Evolutionary conservation across 2,113 vertebrate species (phyloP).

Genomic region (Ceyx melanurus): DNA sequence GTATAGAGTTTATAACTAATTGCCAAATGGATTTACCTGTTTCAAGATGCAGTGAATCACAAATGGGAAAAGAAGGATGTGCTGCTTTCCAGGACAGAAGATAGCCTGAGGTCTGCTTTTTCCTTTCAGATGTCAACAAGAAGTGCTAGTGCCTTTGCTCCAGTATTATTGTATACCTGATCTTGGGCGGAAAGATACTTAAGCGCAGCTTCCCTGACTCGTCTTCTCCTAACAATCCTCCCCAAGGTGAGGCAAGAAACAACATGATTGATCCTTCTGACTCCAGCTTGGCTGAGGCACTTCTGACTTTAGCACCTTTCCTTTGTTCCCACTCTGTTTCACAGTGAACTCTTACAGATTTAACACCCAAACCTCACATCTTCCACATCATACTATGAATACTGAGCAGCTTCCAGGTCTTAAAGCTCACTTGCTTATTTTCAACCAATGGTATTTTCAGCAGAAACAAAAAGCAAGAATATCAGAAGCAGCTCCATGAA

Average conservation of each 20-base stretch:
- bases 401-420: not conserved
- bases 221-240: slow-evolving; percentile 26
- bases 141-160: slow-evolving; percentile 20
- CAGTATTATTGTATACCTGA: not conserved
- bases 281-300: slow-evolving; percentile 37
- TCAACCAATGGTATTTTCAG: not conserved
- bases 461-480: not conserved
- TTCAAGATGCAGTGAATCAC: not conserved
- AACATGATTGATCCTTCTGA: slow-evolving; percentile 54
- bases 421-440: not conserved
- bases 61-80: not conserved
- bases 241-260: slow-evolving; percentile 46
- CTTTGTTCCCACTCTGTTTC: not conserved
- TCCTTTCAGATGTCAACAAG: slow-evolving; percentile 20
- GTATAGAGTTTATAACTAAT: not conserved
- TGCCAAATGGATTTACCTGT: not conserved
- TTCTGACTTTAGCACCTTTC: slow-evolving; percentile 16
- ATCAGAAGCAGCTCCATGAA: not conserved
- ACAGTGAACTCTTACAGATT: not conserved
- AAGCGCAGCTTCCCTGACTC: slow-evolving; percentile 27
- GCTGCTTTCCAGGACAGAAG: slow-evolving; percentile 12
- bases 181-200: not conserved
- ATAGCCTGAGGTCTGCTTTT: slow-evolving; percentile 21
- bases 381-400: not conserved
- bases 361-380: not conserved